phyloP scores from a whole-genome alignment of 2,888 invertebrate species.

The Himalopsyche tibetana region DNA sequence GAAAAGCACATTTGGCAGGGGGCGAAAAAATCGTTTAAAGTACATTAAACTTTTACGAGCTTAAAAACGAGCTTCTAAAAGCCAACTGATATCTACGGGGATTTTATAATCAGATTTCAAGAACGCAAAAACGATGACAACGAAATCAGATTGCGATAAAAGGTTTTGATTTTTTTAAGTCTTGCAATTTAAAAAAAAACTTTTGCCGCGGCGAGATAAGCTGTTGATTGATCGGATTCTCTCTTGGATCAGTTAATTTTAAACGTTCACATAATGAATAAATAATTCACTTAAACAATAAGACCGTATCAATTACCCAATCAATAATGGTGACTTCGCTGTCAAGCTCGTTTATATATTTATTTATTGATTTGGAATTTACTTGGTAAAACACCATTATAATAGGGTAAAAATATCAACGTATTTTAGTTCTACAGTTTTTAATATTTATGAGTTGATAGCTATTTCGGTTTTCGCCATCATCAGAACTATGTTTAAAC shows the following conservation, averaged over 20 bases:
- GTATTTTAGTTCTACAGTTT: no score
- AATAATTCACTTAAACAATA: no score
- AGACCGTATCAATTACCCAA: no score
- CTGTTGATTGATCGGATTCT: constrained; percentile 12
- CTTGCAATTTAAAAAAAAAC: constrained; percentile 10
- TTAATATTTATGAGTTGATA: no score
- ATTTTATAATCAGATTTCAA: constrained; percentile 38
- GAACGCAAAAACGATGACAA: constrained; percentile 16
- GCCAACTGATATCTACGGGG: constrained; percentile 30
- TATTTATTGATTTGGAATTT: no score
- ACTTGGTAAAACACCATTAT: no score
- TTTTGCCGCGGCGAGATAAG: not conserved
- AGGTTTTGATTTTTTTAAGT: constrained; percentile 37
- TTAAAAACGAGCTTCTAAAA: constrained; percentile 34
- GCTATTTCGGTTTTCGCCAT: no score
- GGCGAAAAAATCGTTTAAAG: constrained; percentile 41
- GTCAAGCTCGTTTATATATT: no score
- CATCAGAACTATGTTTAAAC: no score
- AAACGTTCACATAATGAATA: not conserved
- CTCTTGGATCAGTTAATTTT: not conserved
- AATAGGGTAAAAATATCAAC: no score
- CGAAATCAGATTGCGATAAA: constrained; percentile 27
- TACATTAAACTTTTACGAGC: constrained; percentile 39
- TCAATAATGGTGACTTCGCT: no score
- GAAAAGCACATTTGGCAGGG: constrained; percentile 42